Percentiles rank a stretch among this genome's conserved stretches.
Conservation (phyloP, 2,797 vertebrate genomes). For the Odontamblyopus lacepedii region DNA sequence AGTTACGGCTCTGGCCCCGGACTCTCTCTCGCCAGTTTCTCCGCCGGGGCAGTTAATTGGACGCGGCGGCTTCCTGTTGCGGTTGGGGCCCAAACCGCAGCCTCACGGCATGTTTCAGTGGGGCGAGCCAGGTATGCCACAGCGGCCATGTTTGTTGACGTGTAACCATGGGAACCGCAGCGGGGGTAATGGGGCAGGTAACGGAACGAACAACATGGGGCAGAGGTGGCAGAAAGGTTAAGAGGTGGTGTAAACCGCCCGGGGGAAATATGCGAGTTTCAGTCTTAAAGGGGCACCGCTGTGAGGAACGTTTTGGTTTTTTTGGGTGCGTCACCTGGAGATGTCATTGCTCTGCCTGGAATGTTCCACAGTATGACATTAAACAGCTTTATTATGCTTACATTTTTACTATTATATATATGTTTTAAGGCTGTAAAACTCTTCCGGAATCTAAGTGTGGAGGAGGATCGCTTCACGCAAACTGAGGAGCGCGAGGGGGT, state of each 20-base stretch:
- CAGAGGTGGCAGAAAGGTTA: background rate
- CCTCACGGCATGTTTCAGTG: constrained; percentile 43
- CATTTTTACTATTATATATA: too few species aligned
- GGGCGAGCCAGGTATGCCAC: constrained; percentile 39
- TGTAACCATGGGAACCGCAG: constrained; percentile 38
- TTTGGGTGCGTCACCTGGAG: too few species aligned
- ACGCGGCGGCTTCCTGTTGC: constrained; percentile 54
- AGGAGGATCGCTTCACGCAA: too few species aligned
- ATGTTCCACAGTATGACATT: too few species aligned
- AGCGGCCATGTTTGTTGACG: constrained; percentile 48
- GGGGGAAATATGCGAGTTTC: background rate
- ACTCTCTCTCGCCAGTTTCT: background rate
- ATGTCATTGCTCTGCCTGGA: too few species aligned
- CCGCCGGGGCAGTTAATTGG: constrained; percentile 20
- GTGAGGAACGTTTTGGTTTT: too few species aligned
- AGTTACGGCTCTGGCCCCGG: background rate
- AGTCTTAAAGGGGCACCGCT: too few species aligned
- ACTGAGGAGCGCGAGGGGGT: too few species aligned
- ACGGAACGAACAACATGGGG: background rate
- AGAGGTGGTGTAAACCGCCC: too few species aligned
- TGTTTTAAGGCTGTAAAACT: too few species aligned
- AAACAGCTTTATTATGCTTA: too few species aligned
- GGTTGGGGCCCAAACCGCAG: constrained; percentile 47
- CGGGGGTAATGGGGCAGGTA: background rate
- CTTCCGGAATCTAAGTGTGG: too few species aligned